Percentiles rank a stretch among this genome's conserved stretches.
phyloP scores from a whole-genome alignment of 2,113 vertebrate species.

The Henicopernis longicauda region DNA sequence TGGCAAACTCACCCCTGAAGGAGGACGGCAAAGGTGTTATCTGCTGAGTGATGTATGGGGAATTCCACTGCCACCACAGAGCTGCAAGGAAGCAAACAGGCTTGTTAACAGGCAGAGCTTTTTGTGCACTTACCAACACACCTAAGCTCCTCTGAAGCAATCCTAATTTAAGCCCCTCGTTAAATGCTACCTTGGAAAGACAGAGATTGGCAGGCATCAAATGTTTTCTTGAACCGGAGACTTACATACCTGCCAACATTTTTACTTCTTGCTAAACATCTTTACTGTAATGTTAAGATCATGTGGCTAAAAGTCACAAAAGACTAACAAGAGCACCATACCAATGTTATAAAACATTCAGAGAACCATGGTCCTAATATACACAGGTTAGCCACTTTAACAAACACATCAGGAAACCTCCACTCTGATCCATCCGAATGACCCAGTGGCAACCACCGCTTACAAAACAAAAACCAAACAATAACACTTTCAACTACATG shows the following conservation, averaged over 20 bases:
- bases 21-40: accelerated
- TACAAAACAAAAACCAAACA: background rate
- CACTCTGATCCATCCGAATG: background rate
- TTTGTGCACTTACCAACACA: no score
- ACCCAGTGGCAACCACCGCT: background rate
- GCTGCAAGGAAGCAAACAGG: background rate
- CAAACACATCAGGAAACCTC: background rate
- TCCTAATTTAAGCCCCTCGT: no score
- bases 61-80: background rate
- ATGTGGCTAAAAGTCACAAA: background rate
- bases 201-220: accelerated
- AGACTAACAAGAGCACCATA: background rate
- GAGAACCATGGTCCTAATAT: background rate
- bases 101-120: background rate
- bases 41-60: accelerated
- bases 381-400: background rate
- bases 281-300: background rate
- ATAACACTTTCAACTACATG: background rate
- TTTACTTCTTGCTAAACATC: background rate
- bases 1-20: background rate
- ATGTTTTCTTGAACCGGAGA: background rate
- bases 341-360: background rate
- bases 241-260: background rate
- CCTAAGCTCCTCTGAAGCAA: background rate
- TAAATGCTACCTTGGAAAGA: background rate